Conservation (phyloP, 2,797 vertebrate genomes). For the Mormyrus proboscirostris region DNA sequence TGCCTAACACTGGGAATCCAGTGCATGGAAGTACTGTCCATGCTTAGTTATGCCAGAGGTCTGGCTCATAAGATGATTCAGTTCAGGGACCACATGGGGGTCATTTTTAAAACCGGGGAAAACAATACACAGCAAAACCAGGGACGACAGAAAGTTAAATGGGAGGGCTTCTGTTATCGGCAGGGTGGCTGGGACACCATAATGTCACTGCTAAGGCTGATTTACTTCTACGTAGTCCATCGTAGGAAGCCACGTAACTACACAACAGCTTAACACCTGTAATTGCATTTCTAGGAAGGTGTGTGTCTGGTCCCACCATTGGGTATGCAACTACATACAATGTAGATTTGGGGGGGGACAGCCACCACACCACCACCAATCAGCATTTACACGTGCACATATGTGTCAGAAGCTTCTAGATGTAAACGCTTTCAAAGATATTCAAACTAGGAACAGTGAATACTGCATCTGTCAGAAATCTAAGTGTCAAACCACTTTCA, state of each 20-base stretch:
- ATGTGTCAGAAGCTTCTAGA: background rate
- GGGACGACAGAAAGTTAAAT: slow-evolving; percentile 13
- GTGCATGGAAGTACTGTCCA: background rate
- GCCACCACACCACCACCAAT: background rate
- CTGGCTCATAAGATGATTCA: background rate
- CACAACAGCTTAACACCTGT: background rate
- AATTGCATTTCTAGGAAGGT: background rate
- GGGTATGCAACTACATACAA: background rate
- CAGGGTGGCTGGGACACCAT: background rate
- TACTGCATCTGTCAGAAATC: background rate
- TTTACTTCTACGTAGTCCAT: background rate
- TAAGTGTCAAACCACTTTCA: background rate
- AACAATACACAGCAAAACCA: background rate
- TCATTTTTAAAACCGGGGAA: background rate
- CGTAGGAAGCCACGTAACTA: background rate
- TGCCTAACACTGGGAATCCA: background rate
- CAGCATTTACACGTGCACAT: background rate
- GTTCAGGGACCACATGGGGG: background rate
- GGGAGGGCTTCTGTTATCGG: background rate
- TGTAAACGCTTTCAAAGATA: background rate
- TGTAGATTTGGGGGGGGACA: background rate
- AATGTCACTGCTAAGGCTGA: background rate
- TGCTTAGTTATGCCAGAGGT: background rate
- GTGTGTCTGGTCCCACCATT: background rate
- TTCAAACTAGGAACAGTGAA: background rate